Conservation (phyloP, 2,888 invertebrate genomes). For the Polyploca ridens region DNA sequence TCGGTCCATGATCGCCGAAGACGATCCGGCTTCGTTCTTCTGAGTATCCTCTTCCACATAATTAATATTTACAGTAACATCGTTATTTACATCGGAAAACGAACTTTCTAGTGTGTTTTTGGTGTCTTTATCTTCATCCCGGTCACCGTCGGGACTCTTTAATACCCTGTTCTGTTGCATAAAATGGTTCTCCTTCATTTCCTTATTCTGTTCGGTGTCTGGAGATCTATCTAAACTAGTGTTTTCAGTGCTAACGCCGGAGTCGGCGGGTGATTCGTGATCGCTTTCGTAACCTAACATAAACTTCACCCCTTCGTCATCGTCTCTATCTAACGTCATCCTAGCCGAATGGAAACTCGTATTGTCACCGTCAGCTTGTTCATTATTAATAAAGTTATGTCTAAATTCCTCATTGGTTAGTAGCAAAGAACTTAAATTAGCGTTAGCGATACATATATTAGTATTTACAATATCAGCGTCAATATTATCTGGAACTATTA, state of each 20-base stretch:
- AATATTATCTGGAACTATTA: conserved; percentile 74
- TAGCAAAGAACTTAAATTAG: conserved; percentile 84
- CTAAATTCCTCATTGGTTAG: conserved; percentile 79
- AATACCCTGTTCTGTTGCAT: conserved; percentile 78
- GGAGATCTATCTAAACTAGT: conserved; percentile 88
- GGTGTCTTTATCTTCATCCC: conserved; percentile 35
- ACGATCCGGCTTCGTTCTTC: conserved; percentile 74
- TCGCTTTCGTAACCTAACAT: conserved; percentile 80
- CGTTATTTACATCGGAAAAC: conserved; percentile 59
- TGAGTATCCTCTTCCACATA: conserved; percentile 64
- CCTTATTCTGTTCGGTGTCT: conserved; percentile 80
- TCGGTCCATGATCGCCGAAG: conserved; percentile 43
- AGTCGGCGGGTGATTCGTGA: conserved; percentile 82
- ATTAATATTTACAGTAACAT: conserved; percentile 63
- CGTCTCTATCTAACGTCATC: conserved; percentile 53
- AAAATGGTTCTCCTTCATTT: conserved; percentile 63
- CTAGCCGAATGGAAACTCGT: conserved; percentile 70
- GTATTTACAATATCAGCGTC: conserved; percentile 72
- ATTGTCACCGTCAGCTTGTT: conserved; percentile 52
- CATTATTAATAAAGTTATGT: conserved; percentile 60
- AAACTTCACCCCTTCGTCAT: conserved; percentile 72
- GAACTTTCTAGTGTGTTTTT: conserved; percentile 64
- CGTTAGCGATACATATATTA: conserved; percentile 86
- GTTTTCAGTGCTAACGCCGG: conserved; percentile 90
- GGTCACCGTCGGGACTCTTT: conserved; percentile 52